phyloP scores from a whole-genome alignment of 2,113 vertebrate species.

The Agapornis roseicollis region DNA sequence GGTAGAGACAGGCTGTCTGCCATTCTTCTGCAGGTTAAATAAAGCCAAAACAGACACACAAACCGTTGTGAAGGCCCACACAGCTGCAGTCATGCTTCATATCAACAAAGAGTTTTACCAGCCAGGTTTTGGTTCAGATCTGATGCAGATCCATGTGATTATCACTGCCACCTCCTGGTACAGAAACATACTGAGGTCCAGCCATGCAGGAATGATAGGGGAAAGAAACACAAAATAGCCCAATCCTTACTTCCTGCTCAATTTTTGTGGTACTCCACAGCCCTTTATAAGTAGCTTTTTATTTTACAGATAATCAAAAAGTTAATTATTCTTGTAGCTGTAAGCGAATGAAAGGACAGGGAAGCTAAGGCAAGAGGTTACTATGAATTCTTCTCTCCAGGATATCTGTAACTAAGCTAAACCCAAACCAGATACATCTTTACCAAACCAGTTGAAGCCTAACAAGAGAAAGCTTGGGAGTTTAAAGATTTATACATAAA shows the following conservation, averaged over 20 bases:
- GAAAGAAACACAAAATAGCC: background rate
- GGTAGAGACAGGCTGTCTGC: background rate
- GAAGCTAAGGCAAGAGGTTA: background rate
- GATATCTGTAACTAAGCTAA: background rate
- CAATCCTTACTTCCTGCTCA: background rate
- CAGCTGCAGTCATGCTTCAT: background rate
- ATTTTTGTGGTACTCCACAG: background rate
- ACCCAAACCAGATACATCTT: background rate
- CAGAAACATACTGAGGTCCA: background rate
- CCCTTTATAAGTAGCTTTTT: background rate
- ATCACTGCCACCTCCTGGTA: constrained; percentile 19
- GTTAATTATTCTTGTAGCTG: background rate
- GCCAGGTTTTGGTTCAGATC: background rate
- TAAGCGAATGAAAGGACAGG: background rate
- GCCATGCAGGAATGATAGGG: background rate
- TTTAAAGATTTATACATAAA: background rate
- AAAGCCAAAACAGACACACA: background rate
- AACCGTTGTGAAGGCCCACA: background rate
- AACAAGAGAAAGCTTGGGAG: background rate
- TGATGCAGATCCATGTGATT: background rate
- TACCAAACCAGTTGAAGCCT: background rate
- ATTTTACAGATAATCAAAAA: background rate
- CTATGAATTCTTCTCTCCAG: background rate
- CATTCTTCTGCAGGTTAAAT: background rate
- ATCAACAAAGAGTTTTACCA: background rate